Evolutionary conservation across 2,888 invertebrate species (phyloP), one percentile per base, ranked within the genome.

Genomic region (Syritta pipiens): DNA sequence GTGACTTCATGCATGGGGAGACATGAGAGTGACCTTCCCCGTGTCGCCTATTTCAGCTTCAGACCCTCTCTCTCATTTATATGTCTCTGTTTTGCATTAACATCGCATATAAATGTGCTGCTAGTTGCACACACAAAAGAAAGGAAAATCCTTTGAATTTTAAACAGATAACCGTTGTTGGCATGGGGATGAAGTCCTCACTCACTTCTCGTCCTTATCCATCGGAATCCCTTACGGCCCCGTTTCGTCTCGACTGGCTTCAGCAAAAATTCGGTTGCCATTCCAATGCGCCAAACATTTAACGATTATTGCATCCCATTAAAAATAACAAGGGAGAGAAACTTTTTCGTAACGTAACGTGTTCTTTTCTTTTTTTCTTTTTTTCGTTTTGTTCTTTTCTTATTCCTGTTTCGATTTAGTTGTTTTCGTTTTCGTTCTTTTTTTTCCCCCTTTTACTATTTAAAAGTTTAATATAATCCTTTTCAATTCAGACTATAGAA

Each of bases 221-320:
- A 53, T 22, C 12, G 35, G 30, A 32, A 32, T 71, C 51, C 55
- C 76, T 51, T 42, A 40, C 10, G 57, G 60, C 67, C 48, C 68
- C 30, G 68, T 74, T 62, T 26, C 74, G 74, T 74, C 74, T 79
- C 79, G 74, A 74, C 79, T n/a, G 40, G 67, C 48, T 74, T 60
- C 37, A 44, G 62, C n/a, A n/a, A n/a, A 74, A 74, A 62, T 62
- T 74, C 74, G 48, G 79, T 74, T n/a, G 74, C 74, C 74, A 74
- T 79, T 74, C 67, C 74, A 79, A 74, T 79, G 79, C 79, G 79
- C 79, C 79, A 79, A 79, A 86, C 86, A 86, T 87, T 87, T 87
- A 87, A 87, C 86, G 88, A 86, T 87, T 87, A 87, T 87, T 87
- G 86, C 84, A 81, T 83, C 40, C 85, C 86, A 87, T 87, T 87